Conservation (phyloP, 1,140 invertebrate genomes). For the Pseudomyrmex flavicornis region DNA sequence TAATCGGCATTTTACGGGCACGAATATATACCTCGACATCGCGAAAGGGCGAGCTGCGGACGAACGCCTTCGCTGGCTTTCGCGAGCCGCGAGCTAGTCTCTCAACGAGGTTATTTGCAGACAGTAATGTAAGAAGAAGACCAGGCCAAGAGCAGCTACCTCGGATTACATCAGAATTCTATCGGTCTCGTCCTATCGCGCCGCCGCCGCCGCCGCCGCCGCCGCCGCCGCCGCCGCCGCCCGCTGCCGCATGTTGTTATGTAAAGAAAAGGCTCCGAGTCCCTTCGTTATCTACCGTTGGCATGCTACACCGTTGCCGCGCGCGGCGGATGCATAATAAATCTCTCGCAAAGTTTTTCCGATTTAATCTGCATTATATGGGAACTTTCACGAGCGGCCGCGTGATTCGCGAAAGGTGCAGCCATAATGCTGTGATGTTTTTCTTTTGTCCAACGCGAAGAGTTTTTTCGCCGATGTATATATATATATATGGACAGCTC, state of each 20-base stretch:
- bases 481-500: too few relatives aligned
- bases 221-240: too few relatives aligned
- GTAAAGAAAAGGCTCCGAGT: constrained; percentile 35
- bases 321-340: constrained; percentile 40
- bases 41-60: constrained; percentile 41
- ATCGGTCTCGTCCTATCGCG: constrained; percentile 60
- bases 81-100: constrained; percentile 62
- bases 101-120: constrained; percentile 67
- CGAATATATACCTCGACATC: constrained; percentile 58
- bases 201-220: not conserved
- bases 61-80: constrained; percentile 26
- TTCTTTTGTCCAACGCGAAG: constrained; percentile 11
- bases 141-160: constrained; percentile 50
- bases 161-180: constrained; percentile 58
- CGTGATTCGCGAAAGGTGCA: constrained; percentile 38
- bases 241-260: constrained; percentile 18
- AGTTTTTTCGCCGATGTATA: constrained; percentile 11
- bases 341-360: constrained; percentile 41
- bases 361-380: constrained; percentile 43
- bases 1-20: constrained; percentile 55
- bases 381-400: constrained; percentile 32
- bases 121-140: constrained; percentile 66
- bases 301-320: not conserved
- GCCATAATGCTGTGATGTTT: not conserved
- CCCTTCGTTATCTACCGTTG: constrained; percentile 27